These are phyloP conservation scores for Perognathus longimembris DNA, from an alignment of 2,113 vertebrate genomes.

Conservation along the genomic window DNA sequence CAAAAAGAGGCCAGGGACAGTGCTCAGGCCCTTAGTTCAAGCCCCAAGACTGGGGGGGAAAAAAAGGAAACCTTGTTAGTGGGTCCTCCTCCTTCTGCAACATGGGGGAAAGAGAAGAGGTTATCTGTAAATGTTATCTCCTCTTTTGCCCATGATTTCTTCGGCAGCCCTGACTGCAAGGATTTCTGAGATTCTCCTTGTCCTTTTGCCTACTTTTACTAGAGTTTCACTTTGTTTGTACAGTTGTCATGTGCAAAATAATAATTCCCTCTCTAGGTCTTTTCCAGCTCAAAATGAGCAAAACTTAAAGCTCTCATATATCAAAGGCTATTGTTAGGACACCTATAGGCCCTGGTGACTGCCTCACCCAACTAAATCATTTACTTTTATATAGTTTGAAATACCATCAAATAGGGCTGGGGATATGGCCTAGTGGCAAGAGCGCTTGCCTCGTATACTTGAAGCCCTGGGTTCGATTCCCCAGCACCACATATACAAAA, in stretches of 20 bases:
- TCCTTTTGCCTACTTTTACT: background rate
- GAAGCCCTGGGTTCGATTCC: no score
- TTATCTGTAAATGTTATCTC: background rate
- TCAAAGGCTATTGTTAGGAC: background rate
- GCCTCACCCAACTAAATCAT: background rate
- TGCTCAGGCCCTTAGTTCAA: no score
- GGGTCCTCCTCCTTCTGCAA: no score
- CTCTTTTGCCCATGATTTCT: slow-evolving; percentile 23
- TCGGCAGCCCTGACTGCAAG: slow-evolving; percentile 5
- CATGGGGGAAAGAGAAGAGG: no score
- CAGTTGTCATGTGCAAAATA: slow-evolving; percentile 34
- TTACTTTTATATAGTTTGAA: slow-evolving; percentile 36
- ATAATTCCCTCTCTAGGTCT: slow-evolving; percentile 14
- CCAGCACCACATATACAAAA: no score
- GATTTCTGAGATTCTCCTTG: background rate
- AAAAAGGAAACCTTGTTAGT: slow-evolving; percentile 6
- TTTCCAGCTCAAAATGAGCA: slow-evolving; percentile 30
- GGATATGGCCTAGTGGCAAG: no score
- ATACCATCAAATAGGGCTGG: background rate
- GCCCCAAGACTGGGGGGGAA: no score
- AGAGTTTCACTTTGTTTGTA: slow-evolving; percentile 57
- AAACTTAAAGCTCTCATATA: background rate
- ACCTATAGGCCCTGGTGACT: background rate
- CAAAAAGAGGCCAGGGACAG: no score
- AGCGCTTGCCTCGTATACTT: no score